Evolutionary conservation across 2,888 invertebrate species (phyloP).

Genomic region (Eupeodes latifasciatus): DNA sequence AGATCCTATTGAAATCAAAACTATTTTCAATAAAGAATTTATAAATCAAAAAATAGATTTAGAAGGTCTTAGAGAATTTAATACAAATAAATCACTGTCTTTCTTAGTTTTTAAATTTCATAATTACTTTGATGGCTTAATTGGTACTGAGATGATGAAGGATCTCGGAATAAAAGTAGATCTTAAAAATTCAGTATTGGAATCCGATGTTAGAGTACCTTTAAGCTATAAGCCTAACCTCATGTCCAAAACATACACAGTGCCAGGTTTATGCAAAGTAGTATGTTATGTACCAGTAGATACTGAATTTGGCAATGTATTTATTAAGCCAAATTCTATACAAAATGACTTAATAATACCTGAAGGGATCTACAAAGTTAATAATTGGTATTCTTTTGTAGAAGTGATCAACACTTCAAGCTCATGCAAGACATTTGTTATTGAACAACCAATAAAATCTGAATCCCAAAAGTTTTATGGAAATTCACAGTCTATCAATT

Average conservation of each 20-base stretch:
- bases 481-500: constrained; percentile 22
- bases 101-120: constrained; percentile 70
- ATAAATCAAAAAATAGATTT: not conserved
- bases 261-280: constrained; percentile 45
- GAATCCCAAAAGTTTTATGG: not conserved
- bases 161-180: constrained; percentile 59
- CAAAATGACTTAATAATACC: constrained; percentile 22
- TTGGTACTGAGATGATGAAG: constrained; percentile 71
- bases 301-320: constrained; percentile 39
- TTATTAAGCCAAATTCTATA: constrained; percentile 12
- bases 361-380: constrained; percentile 49
- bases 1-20: not conserved
- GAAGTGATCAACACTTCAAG: constrained; percentile 57
- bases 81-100: constrained; percentile 37
- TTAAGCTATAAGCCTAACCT: constrained; percentile 57
- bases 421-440: constrained; percentile 5
- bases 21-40: not conserved
- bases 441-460: constrained; percentile 57
- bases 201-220: constrained; percentile 23
- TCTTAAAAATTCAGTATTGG: constrained; percentile 46
- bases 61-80: constrained; percentile 52
- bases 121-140: constrained; percentile 70
- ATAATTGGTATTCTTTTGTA: constrained; percentile 43
- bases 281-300: constrained; percentile 56
- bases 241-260: constrained; percentile 52